Base-by-base conservation (phyloP, 2,888 invertebrate genomes). In the Vesta saturnalis region DNA sequence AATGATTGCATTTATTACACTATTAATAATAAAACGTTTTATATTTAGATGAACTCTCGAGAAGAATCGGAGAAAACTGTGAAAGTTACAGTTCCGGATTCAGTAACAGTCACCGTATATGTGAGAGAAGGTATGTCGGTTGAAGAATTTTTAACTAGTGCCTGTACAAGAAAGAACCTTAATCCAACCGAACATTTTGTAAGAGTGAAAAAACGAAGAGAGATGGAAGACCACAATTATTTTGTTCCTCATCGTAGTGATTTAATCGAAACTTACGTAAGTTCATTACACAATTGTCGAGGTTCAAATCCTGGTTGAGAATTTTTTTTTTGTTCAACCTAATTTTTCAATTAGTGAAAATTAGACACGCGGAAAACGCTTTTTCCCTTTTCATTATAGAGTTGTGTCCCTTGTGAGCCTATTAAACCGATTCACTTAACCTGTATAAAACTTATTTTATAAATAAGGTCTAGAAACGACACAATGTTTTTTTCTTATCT, bases 161-260 rank as follows among this genome's bases (percentile, higher is more conserved):
- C 96, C 58, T 97, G 97, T 86, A 93, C 92, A 74, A 90, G 96
- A 76, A 94, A 96, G 83, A 94, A 93, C 77, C 91, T 98, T 75
- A 96, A 94, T 85, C 93, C 97, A 39, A 93, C 95, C 85, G 97
- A 98, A 84, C 97, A 97, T 85, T 98, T 97, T 85, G 94, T 98
- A 66, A 89, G 97, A 76, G 95, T 96, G 75, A 96, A 96, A 86
- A 96, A 96, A 83, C 91, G 96, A 76, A 90, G 94, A 76, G 96
- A 97, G 80, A 94, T 96, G 92, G 96, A 96, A 84, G 96, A 96
- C 85, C 95, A 95, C 85, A 96, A 96, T 86, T 97, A 96, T 86
- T 96, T 96, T 85, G 96, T 97, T 80, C 97, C 97, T 69, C 96
- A 96, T 84, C 91, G 96, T 79, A 93, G 94, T 81, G 96, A 97